Conservation (phyloP, 2,113 vertebrate genomes). For the Paradoxurus hermaphroditus region DNA sequence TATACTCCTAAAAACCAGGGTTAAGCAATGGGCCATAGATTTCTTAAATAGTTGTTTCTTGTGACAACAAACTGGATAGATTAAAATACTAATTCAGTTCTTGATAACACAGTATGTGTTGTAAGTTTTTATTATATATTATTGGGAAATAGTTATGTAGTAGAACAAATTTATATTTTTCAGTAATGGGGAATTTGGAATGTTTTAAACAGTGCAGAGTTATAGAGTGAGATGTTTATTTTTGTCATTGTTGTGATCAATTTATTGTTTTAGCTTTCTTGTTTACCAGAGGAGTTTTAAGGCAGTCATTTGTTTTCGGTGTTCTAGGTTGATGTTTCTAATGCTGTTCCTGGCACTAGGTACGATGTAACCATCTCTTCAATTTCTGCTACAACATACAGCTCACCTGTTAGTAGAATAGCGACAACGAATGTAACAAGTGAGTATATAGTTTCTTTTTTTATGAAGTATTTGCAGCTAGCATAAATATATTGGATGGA, state of each 20-base stretch:
- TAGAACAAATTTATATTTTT: not conserved
- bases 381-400: slow-evolving; percentile 88
- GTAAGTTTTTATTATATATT: not conserved
- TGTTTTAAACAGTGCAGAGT: not conserved
- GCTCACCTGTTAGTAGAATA: slow-evolving; percentile 91
- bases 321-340: slow-evolving; percentile 88
- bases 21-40: not conserved
- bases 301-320: slow-evolving; percentile 27
- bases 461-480: not conserved
- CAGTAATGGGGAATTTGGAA: not conserved
- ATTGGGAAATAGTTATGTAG: not conserved
- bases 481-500: not conserved
- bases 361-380: slow-evolving; percentile 87
- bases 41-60: slow-evolving; percentile 20
- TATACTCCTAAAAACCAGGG: not conserved
- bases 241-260: not conserved
- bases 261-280: not conserved
- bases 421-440: slow-evolving; percentile 88
- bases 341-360: slow-evolving; percentile 84
- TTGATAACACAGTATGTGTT: not conserved
- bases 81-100: slow-evolving; percentile 35
- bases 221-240: not conserved
- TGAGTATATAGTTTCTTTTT: slow-evolving; percentile 80
- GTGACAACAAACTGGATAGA: not conserved
- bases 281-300: slow-evolving; percentile 46